Evolutionary conservation across 2,888 invertebrate species (phyloP).

Genomic region (Resseliella maxima): DNA sequence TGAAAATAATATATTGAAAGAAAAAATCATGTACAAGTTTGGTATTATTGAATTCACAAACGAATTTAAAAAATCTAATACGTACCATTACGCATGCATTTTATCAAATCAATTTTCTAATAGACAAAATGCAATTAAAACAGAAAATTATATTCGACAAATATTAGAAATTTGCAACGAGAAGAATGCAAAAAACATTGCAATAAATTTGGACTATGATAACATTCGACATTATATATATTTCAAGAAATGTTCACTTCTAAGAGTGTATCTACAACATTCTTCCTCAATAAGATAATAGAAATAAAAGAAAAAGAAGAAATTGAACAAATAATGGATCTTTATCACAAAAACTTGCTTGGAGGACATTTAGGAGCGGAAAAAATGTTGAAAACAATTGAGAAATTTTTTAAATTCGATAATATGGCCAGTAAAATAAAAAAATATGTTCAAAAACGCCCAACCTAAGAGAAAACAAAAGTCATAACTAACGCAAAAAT

Average conservation of each 20-base stretch:
- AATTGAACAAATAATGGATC: neutral
- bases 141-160: neutral
- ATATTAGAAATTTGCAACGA: neutral
- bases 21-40: constrained; percentile 7
- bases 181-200: neutral
- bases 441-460: neutral
- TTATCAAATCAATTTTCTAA: constrained; percentile 20
- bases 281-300: neutral
- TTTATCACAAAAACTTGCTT: neutral
- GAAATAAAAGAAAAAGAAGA: neutral
- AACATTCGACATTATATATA: neutral
- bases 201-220: neutral
- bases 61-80: neutral
- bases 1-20: neutral
- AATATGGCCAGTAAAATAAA: neutral
- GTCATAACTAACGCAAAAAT: neutral
- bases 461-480: neutral
- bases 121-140: neutral
- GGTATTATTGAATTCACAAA: neutral
- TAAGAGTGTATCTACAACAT: neutral
- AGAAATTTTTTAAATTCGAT: neutral
- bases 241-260: neutral
- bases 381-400: neutral
- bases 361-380: neutral
- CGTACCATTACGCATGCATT: neutral